phyloP scores from a whole-genome alignment of 2,797 vertebrate genomes.

The Acrossocheilus fasciatus region DNA sequence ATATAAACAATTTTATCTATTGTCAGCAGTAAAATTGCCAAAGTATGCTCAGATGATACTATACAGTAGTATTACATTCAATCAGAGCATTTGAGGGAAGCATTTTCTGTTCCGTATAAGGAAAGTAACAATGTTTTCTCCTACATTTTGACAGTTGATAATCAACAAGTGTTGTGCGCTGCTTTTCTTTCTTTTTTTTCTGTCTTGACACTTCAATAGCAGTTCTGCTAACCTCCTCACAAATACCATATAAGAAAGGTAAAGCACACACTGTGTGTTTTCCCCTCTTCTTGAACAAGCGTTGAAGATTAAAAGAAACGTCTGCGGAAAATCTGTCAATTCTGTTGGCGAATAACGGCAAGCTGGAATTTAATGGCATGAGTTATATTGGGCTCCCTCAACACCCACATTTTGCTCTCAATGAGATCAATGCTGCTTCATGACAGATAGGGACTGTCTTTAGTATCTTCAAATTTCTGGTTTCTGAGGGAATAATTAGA shows the following conservation, averaged over 20 bases:
- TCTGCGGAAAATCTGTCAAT: constrained; percentile 86
- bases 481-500: constrained; percentile 90
- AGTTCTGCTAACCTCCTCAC: constrained; percentile 82
- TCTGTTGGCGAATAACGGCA: constrained; percentile 83
- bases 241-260: constrained; percentile 78
- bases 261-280: constrained; percentile 79
- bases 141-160: constrained; percentile 77
- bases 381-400: constrained; percentile 84
- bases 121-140: constrained; percentile 47
- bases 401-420: constrained; percentile 86
- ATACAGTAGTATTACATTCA: constrained; percentile 34
- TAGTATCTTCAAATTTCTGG: constrained; percentile 86
- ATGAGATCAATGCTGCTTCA: constrained; percentile 83
- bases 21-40: constrained; percentile 9
- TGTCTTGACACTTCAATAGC: constrained; percentile 76
- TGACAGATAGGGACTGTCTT: constrained; percentile 86
- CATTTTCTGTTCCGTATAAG: constrained; percentile 60
- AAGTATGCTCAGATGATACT: neutral
- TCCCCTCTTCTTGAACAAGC: constrained; percentile 77
- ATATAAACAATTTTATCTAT: constrained; percentile 13
- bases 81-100: constrained; percentile 30
- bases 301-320: constrained; percentile 88
- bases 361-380: constrained; percentile 83
- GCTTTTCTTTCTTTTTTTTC: constrained; percentile 72
- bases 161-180: constrained; percentile 81